Conservation (phyloP, 2,797 vertebrate genomes). For the Pseudomugil gertrudae region DNA sequence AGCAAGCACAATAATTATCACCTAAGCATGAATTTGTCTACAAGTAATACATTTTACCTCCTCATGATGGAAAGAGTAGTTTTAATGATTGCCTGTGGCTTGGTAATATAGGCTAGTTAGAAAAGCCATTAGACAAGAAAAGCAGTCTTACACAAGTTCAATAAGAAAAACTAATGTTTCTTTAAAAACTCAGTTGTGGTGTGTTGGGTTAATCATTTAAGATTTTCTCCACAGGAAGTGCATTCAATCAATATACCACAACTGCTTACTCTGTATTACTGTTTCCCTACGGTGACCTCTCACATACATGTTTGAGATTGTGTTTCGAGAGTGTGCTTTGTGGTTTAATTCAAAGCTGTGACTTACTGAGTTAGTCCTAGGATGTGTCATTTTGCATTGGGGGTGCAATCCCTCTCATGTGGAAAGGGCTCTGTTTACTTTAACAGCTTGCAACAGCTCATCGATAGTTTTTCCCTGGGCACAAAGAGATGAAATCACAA, state of each 20-base stretch:
- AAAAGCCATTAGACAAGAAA: not conserved
- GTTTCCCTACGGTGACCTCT: conserved; percentile 21
- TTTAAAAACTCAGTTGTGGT: not conserved
- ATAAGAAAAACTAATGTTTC: not conserved
- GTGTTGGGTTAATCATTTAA: not conserved
- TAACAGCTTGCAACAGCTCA: conserved; percentile 56
- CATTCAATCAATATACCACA: not conserved
- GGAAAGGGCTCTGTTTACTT: conserved; percentile 59
- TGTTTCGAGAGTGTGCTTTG: conserved; percentile 37
- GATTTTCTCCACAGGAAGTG: not conserved
- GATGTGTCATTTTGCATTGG: conserved; percentile 54
- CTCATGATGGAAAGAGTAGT: not conserved
- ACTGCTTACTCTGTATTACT: conserved; percentile 6
- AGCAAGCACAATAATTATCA: not conserved
- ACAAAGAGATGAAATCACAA: conserved; percentile 49
- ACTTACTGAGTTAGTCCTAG: conserved; percentile 51
- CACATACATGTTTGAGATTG: conserved; percentile 31
- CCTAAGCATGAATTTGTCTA: not conserved
- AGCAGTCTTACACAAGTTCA: not conserved
- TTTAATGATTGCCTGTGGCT: not conserved
- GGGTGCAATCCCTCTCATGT: conserved; percentile 59
- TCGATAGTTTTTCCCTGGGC: conserved; percentile 53
- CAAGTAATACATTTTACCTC: not conserved
- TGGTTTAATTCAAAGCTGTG: conserved; percentile 53
- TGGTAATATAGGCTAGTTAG: not conserved